Conservation (phyloP, 2,797 vertebrate species). For the Phaenicophaeus curvirostris region DNA sequence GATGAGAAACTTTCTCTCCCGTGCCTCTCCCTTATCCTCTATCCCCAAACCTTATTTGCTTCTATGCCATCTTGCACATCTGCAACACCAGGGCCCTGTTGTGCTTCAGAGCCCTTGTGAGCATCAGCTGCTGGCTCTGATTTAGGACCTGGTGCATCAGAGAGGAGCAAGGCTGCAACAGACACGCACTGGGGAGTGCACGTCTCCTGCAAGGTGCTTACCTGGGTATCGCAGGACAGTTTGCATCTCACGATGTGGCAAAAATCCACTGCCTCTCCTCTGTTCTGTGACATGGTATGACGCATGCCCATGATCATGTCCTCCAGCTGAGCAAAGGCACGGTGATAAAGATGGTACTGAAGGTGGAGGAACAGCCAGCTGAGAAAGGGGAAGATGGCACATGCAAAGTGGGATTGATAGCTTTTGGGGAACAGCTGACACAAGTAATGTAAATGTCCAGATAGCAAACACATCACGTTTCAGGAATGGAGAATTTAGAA, state of each 20-base stretch:
- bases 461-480: background rate
- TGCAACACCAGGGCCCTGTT: background rate
- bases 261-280: background rate
- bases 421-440: background rate
- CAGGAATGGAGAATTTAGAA: background rate
- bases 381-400: background rate
- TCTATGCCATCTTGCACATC: background rate
- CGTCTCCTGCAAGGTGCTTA: background rate
- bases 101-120: background rate
- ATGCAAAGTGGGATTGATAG: background rate
- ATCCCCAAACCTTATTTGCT: background rate
- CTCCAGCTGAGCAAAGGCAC: fast-evolving
- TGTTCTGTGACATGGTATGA: background rate
- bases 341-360: background rate
- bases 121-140: background rate
- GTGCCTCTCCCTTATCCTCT: background rate
- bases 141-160: background rate
- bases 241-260: background rate
- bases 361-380: background rate
- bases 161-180: fast-evolving
- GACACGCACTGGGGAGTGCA: background rate
- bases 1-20: background rate
- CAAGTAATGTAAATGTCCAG: background rate
- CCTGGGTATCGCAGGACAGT: background rate
- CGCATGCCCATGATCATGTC: fast-evolving